A percentile compares a stretch with the other conserved stretches of the same genome.
Evolutionary conservation across 2,888 invertebrate genomes (phyloP).

Genomic region (Acrobasis consociella): DNA sequence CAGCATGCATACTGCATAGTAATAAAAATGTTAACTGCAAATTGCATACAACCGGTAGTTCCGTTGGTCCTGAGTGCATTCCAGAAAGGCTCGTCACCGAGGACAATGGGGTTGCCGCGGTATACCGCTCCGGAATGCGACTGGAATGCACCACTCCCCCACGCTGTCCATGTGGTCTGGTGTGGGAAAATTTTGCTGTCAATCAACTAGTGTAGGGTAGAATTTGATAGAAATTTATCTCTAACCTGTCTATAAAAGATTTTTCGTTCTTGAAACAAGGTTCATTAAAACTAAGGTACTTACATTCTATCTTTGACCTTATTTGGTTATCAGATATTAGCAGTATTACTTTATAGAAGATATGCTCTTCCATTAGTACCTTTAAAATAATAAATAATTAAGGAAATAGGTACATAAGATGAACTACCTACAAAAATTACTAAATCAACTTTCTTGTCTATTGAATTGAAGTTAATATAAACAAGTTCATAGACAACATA

Average conservation of each 20-base stretch:
- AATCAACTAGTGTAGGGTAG: not conserved
- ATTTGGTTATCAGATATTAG: no score
- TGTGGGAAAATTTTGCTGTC: not conserved
- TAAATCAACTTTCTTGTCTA: constrained; percentile 4
- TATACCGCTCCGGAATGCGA: constrained; percentile 61
- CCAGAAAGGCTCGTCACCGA: constrained; percentile 39
- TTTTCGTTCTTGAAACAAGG: no score
- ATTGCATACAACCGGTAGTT: constrained; percentile 45
- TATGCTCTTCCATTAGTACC: no score
- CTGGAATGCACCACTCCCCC: constrained; percentile 50
- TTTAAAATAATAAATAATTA: no score
- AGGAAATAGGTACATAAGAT: no score
- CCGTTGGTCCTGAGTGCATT: constrained; percentile 58
- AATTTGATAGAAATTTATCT: no score
- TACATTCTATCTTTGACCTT: no score
- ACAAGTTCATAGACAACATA: constrained; percentile 5
- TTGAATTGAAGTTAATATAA: constrained; percentile 6
- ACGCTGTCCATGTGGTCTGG: constrained; percentile 15
- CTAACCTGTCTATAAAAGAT: no score
- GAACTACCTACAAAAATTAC: not conserved
- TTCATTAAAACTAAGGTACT: no score
- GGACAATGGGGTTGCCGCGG: constrained; percentile 51
- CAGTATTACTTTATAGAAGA: no score
- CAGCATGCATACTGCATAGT: not conserved
- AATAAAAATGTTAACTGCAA: constrained; percentile 12